Evolutionary conservation across 2,113 vertebrate genomes (phyloP), one percentile per base, ranked within the genome.

Genomic region (Lamprologus callipterus): DNA sequence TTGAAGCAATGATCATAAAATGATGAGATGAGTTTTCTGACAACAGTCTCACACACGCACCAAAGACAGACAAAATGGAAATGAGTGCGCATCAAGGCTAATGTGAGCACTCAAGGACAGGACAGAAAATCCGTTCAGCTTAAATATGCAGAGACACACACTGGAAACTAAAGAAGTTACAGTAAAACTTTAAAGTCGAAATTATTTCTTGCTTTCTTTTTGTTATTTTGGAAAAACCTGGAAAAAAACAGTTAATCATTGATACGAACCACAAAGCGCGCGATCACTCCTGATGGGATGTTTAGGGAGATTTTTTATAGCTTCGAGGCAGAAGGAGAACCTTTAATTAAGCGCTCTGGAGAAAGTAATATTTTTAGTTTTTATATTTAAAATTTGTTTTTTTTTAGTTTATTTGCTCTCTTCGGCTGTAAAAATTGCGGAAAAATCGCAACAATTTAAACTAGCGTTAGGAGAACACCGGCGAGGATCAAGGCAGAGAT

Each of bases 401-500:
- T 3, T 6, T 5, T 40, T 21, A 1, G 5, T 1, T 19, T 26
- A 4, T 35, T 65, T n/a, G 19, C 33, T 58, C 4, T 45, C 10
- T 9, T 33, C 16, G 3, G 17, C 55, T 28, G 16, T 58, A 68
- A 68, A 68, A 55, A 65, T 37, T 40, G 73, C 5, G 10, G 31
- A 49, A 33, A 60, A 81, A 88, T 49, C 54, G 5, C 5, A 78
- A 65, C 82, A 57, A 53, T 84, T 84, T 14, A 0, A 13, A 13
- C 53, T 17, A 9, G 17, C 10, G 14, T 21, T 9, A 28, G 21
- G 1, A 5, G 19, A 63, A 81, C 80, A 33, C 2, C 40, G 4
- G 70, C 49, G 2, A 57, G 42, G 49, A 57, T 78, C 37, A 19
- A 37, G 63, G 47, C 68, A 19, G 81, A 19, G 14, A 83, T 86